phyloP scores from a whole-genome alignment of 2,797 vertebrate species.

The Sciaenops ocellatus region DNA sequence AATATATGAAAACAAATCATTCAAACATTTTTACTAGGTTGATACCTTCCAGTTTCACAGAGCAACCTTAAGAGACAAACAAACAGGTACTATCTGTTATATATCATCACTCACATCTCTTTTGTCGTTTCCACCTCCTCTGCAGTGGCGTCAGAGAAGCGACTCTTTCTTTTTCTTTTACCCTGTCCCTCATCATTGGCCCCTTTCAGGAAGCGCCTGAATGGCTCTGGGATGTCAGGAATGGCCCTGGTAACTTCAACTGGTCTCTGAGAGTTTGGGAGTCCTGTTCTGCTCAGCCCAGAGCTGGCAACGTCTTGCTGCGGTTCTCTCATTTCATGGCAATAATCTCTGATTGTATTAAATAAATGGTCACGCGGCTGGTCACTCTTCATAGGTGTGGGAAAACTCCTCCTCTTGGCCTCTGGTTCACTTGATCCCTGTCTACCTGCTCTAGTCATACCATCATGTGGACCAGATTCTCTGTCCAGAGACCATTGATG shows the following conservation, averaged over 20 bases:
- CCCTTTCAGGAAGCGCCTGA: slow-evolving; percentile 76
- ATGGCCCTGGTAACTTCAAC: slow-evolving; percentile 41
- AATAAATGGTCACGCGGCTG: slow-evolving; percentile 25
- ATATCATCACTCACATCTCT: slow-evolving; percentile 71
- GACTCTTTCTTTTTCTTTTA: slow-evolving; percentile 80
- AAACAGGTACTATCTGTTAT: neutral
- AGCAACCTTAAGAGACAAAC: neutral
- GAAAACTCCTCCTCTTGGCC: slow-evolving; percentile 41
- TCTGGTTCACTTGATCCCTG: slow-evolving; percentile 48
- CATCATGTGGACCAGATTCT: slow-evolving; percentile 38
- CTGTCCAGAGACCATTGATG: slow-evolving; percentile 51
- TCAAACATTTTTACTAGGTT: slow-evolving; percentile 1
- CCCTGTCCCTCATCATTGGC: neutral
- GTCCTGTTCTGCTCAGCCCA: slow-evolving; percentile 29
- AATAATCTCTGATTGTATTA: slow-evolving; percentile 60
- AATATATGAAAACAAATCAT: neutral
- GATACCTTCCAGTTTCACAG: neutral
- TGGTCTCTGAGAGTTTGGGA: slow-evolving; percentile 31
- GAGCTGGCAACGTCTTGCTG: neutral
- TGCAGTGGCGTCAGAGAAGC: slow-evolving; percentile 81
- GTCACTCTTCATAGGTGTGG: slow-evolving; percentile 21
- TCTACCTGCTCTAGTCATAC: slow-evolving; percentile 31
- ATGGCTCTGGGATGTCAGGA: slow-evolving; percentile 78
- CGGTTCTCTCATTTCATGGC: slow-evolving; percentile 27
- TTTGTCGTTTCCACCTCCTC: slow-evolving; percentile 74